phyloP scores from a whole-genome alignment of 2,888 invertebrate species.

The Polymixis flavicincta region DNA sequence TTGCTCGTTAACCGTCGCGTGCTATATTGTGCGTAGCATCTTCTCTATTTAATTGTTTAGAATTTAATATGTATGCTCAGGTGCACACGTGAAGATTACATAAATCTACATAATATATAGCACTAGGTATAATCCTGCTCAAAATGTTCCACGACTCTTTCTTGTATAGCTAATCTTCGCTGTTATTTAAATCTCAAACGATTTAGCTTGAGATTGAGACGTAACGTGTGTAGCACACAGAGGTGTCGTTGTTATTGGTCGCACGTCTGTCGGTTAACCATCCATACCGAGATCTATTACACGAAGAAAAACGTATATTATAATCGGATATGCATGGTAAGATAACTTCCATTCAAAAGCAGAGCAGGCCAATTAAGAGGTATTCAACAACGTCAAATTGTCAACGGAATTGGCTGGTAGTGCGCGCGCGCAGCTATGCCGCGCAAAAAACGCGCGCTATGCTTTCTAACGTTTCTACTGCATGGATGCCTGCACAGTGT shows the following conservation, averaged over 20 bases:
- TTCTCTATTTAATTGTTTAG: constrained; percentile 40
- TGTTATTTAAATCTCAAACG: constrained; percentile 32
- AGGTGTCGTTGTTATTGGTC: constrained; percentile 19
- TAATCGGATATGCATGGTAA: constrained; percentile 47
- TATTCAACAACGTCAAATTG: constrained; percentile 65
- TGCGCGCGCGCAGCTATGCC: constrained; percentile 73
- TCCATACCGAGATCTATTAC: constrained; percentile 52
- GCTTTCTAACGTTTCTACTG: constrained; percentile 87
- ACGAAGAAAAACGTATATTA: constrained; percentile 49
- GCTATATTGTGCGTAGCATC: constrained; percentile 63
- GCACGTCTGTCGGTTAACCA: constrained; percentile 27
- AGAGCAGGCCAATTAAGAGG: constrained; percentile 61
- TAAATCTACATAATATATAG: constrained; percentile 40
- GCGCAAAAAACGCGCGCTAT: constrained; percentile 76
- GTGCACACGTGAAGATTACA: constrained; percentile 42
- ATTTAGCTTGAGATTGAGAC: neutral
- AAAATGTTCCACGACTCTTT: constrained; percentile 27
- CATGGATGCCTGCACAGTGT: constrained; percentile 82
- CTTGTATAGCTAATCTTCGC: neutral
- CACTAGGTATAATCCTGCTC: neutral
- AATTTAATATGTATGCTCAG: constrained; percentile 55
- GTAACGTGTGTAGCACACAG: neutral
- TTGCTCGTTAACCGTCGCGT: constrained; percentile 53
- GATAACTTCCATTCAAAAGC: constrained; percentile 40
- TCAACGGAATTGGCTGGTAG: constrained; percentile 64